Evolutionary conservation across 2,113 vertebrate genomes (phyloP).

Genomic region (Labeo rohita): DNA sequence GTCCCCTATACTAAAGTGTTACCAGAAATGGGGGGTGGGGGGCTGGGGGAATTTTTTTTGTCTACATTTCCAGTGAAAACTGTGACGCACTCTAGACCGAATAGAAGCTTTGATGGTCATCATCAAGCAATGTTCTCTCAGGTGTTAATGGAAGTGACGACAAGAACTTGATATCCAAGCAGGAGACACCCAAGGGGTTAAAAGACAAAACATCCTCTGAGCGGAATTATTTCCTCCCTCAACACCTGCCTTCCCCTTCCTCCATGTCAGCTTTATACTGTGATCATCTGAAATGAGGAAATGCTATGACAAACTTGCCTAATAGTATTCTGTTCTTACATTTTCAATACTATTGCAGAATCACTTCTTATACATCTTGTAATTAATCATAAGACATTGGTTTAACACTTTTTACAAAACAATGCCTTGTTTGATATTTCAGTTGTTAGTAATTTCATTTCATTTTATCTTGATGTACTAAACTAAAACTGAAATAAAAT

Average conservation of each 20-base stretch:
- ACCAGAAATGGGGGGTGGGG: too few relatives aligned
- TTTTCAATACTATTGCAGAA: background rate
- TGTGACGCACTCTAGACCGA: background rate
- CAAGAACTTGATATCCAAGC: conserved; percentile 49
- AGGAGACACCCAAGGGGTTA: conserved; percentile 60
- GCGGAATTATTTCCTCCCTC: conserved; percentile 63
- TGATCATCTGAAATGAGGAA: conserved; percentile 34
- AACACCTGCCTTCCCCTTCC: conserved; percentile 62
- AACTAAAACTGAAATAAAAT: too few relatives aligned
- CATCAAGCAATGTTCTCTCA: conserved; percentile 50
- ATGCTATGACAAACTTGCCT: background rate
- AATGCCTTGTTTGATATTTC: background rate
- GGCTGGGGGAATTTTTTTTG: background rate
- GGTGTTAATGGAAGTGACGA: conserved; percentile 54
- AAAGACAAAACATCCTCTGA: conserved; percentile 68
- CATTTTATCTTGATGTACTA: too few relatives aligned
- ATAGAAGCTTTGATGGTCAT: conserved; percentile 29
- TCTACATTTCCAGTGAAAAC: conserved; percentile 79
- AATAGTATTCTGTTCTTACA: background rate
- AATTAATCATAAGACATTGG: background rate
- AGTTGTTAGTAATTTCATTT: too few relatives aligned
- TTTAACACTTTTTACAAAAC: background rate
- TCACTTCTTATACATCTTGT: background rate
- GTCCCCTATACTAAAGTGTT: too few relatives aligned
- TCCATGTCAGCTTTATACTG: conserved; percentile 48